Evolutionary conservation across 2,888 invertebrate species (phyloP).

Genomic region (Chirona hameri): DNA sequence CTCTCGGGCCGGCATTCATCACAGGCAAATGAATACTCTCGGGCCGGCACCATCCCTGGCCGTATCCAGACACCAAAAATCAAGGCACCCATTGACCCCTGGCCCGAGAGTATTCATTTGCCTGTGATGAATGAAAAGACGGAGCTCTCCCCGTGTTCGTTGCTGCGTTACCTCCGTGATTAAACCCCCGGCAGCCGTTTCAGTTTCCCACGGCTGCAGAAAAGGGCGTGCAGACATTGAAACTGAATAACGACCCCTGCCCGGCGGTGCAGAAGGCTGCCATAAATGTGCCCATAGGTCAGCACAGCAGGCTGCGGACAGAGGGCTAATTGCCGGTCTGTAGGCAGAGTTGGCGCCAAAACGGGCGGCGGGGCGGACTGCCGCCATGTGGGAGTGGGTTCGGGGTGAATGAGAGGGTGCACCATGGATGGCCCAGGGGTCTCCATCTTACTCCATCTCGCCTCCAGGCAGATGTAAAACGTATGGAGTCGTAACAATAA

Average conservation of each 20-base stretch:
- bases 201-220: not conserved
- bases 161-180: not conserved
- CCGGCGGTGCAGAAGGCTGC: not conserved
- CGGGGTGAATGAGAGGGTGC: too few relatives aligned
- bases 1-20: too few relatives aligned
- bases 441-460: too few relatives aligned
- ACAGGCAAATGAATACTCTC: not conserved
- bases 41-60: not conserved
- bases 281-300: not conserved
- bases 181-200: not conserved
- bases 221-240: not conserved
- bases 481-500: too few relatives aligned
- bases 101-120: not conserved
- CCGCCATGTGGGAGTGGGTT: too few relatives aligned
- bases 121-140: not conserved
- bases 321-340: too few relatives aligned
- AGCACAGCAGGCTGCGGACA: not conserved
- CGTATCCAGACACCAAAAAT: not conserved
- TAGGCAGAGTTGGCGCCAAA: too few relatives aligned
- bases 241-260: too few relatives aligned
- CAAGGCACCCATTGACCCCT: not conserved
- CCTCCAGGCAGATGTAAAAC: too few relatives aligned
- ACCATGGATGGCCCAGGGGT: too few relatives aligned
- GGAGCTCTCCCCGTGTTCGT: too few relatives aligned
- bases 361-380: too few relatives aligned